These are phyloP conservation scores for Oryzias sinensis DNA, from an alignment of 2,797 vertebrate genomes.

Conservation along the genomic window DNA sequence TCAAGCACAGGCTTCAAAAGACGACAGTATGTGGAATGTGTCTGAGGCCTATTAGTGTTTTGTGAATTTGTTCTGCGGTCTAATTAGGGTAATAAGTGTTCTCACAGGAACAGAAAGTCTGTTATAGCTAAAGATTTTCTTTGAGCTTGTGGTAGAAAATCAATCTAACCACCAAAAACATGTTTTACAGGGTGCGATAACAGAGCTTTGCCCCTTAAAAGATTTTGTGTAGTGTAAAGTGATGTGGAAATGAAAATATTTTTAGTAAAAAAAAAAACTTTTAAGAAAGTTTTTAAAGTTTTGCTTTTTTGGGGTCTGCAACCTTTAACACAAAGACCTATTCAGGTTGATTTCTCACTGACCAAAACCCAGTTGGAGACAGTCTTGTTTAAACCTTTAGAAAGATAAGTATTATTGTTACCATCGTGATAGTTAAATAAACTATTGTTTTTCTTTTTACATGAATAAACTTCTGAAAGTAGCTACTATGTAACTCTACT, in stretches of 20 bases:
- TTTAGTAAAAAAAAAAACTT: too few species aligned
- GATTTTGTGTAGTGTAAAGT: conserved; percentile 9
- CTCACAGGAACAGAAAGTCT: conserved; percentile 21
- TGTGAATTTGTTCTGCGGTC: conserved; percentile 55
- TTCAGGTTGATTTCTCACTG: too few species aligned
- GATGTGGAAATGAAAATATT: conserved; percentile 3
- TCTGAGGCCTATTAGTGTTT: conserved; percentile 50
- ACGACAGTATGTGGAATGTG: conserved; percentile 57
- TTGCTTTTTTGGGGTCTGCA: too few species aligned
- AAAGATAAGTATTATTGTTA: too few species aligned
- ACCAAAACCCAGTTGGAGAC: too few species aligned
- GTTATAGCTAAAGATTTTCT: conserved; percentile 18
- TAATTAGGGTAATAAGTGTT: conserved; percentile 42
- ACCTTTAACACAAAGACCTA: too few species aligned
- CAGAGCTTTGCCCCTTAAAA: conserved; percentile 8
- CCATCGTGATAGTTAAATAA: too few species aligned
- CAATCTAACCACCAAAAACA: conserved; percentile 7
- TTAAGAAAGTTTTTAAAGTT: too few species aligned
- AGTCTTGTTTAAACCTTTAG: too few species aligned
- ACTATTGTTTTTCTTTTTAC: too few species aligned
- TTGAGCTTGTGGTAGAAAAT: conserved; percentile 9
- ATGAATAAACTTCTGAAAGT: too few species aligned
- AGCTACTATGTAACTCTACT: conserved; percentile 65
- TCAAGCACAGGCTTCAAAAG: conserved; percentile 38
- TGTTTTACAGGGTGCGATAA: conserved; percentile 1